These are phyloP conservation scores for Phaethon lepturus DNA, from an alignment of 2,113 vertebrate species.

Conservation along the genomic window DNA sequence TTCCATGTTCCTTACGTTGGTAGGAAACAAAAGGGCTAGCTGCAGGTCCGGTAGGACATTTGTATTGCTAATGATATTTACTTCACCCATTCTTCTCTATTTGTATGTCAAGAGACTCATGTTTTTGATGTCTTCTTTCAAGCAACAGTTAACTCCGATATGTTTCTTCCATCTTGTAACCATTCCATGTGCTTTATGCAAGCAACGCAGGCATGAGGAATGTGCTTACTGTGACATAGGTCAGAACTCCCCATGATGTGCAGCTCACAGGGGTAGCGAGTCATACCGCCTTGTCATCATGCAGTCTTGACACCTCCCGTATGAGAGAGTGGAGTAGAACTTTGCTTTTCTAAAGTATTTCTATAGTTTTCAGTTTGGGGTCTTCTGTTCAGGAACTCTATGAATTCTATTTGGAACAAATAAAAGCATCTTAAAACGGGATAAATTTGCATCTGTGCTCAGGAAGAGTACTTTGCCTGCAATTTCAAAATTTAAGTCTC, in stretches of 20 bases:
- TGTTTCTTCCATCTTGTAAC: too few relatives aligned
- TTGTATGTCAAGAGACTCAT: too few relatives aligned
- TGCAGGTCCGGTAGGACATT: fast-evolving
- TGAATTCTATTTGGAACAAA: neutral
- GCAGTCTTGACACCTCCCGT: fast-evolving
- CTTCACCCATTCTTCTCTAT: neutral
- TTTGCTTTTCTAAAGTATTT: neutral
- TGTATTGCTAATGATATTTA: fast-evolving
- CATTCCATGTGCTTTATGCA: neutral
- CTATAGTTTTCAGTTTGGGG: neutral
- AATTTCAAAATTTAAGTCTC: neutral
- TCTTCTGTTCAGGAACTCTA: neutral
- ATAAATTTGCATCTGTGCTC: neutral
- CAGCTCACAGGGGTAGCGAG: neutral
- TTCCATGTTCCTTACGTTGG: fast-evolving
- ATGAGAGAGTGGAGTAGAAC: neutral
- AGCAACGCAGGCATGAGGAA: neutral
- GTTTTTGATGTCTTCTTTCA: neutral
- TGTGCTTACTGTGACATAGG: too few relatives aligned
- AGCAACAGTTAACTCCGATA: neutral
- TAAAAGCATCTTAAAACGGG: neutral
- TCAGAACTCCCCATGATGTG: neutral
- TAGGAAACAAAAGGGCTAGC: neutral
- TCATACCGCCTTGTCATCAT: neutral
- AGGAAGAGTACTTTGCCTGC: neutral